A percentile compares a stretch with the other conserved stretches of the same genome.
phyloP scores from a whole-genome alignment of 2,113 vertebrate genomes.

The Deroptyus accipitrinus region DNA sequence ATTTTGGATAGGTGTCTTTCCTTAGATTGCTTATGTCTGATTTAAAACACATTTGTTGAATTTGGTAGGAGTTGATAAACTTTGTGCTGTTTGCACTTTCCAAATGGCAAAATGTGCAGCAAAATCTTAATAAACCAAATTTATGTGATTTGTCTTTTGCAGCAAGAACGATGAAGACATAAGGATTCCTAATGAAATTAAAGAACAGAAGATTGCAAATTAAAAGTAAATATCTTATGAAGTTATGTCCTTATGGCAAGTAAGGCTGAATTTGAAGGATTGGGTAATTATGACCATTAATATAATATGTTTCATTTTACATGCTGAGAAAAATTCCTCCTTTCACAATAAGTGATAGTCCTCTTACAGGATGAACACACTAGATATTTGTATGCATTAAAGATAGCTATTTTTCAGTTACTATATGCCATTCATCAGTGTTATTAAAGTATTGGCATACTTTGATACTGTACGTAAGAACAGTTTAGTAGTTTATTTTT shows the following conservation, averaged over 20 bases:
- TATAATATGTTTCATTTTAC: background rate
- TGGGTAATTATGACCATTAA: background rate
- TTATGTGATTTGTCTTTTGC: background rate
- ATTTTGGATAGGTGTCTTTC: background rate
- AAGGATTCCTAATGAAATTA: background rate
- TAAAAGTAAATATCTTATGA: background rate
- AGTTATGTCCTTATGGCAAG: background rate
- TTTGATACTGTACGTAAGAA: background rate
- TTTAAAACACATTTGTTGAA: background rate
- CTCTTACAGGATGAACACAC: background rate
- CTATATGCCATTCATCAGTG: background rate
- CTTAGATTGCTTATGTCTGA: background rate
- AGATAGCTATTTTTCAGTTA: background rate
- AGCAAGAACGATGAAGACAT: background rate
- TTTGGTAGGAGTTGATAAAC: background rate
- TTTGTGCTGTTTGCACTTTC: background rate
- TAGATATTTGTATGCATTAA: background rate
- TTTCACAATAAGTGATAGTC: background rate
- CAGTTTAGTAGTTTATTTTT: background rate
- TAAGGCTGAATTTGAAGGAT: background rate
- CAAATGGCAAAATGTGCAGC: background rate
- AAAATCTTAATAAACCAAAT: background rate
- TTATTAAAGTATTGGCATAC: background rate
- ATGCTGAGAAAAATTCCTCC: background rate
- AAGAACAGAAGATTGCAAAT: background rate